Conservation (phyloP, 1,140 invertebrate species). For the Magallana gigas region DNA sequence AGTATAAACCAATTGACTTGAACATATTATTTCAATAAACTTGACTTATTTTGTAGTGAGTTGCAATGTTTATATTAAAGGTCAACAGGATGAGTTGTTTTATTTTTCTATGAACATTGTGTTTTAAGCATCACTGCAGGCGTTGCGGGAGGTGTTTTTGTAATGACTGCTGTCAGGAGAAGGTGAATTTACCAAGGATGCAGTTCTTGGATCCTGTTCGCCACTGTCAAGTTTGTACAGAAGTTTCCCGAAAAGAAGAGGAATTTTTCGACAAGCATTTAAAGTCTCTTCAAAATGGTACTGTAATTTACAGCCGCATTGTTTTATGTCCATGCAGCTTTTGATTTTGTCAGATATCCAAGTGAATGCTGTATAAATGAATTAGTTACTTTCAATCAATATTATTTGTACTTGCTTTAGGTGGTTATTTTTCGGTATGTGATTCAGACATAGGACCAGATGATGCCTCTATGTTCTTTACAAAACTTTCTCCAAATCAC, state of each 20-base stretch:
- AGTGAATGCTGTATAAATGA: too few relatives aligned
- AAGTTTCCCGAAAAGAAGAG: slow-evolving; percentile 80
- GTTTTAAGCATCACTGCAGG: slow-evolving; percentile 82
- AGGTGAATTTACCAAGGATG: slow-evolving; percentile 80
- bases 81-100: too few relatives aligned
- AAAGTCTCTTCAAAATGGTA: slow-evolving; percentile 80
- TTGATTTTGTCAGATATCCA: too few relatives aligned
- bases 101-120: too few relatives aligned
- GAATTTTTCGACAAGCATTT: slow-evolving; percentile 82
- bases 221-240: slow-evolving; percentile 79
- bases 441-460: slow-evolving; percentile 62
- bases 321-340: too few relatives aligned
- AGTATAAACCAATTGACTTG: too few relatives aligned
- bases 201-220: slow-evolving; percentile 83
- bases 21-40: too few relatives aligned
- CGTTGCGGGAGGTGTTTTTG: slow-evolving; percentile 82
- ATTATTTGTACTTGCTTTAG: slow-evolving; percentile 45
- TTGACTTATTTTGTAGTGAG: too few relatives aligned
- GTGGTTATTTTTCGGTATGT: slow-evolving; percentile 65
- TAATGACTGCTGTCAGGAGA: slow-evolving; percentile 79
- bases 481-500: slow-evolving; percentile 75
- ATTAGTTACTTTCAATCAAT: too few relatives aligned
- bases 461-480: slow-evolving; percentile 62
- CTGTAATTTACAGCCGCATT: neutral
- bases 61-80: too few relatives aligned